phyloP scores from a whole-genome alignment of 2,888 invertebrate species.

The Coenonympha glycerion region DNA sequence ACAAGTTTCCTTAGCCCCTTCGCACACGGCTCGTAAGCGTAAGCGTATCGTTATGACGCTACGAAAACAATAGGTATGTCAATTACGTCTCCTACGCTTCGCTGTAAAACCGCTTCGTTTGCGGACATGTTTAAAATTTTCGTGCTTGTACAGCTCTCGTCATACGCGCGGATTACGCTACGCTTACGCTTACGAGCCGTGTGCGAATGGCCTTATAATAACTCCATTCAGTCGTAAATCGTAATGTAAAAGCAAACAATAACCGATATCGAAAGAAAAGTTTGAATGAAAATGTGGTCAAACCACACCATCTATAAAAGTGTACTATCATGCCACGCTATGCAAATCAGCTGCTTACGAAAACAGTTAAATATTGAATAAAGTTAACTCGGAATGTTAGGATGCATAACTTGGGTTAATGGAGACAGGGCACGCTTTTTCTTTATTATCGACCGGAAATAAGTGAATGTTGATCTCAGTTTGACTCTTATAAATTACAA shows the following conservation, averaged over 20 bases:
- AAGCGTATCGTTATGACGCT: no score
- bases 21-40: no score
- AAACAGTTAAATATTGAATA: constrained; percentile 30
- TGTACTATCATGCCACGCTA: constrained; percentile 16
- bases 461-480: constrained; percentile 27
- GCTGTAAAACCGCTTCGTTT: no score
- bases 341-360: constrained; percentile 26
- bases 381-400: constrained; percentile 19
- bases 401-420: constrained; percentile 22
- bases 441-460: constrained; percentile 45
- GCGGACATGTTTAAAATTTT: no score
- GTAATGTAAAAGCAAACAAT: no score
- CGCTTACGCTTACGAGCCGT: no score
- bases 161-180: no score
- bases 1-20: no score
- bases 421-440: constrained; percentile 33
- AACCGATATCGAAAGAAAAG: background rate
- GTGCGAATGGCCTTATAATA: no score
- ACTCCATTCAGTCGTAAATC: background rate
- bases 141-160: no score
- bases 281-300: constrained; percentile 18
- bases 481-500: constrained; percentile 4
- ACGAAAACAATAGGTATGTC: no score
- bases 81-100: no score
- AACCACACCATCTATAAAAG: constrained; percentile 3